A percentile compares a stretch with the other conserved stretches of the same genome.
These are phyloP conservation scores for Arion vulgaris DNA, from an alignment of 1,140 invertebrate species.

Conservation along the genomic window DNA sequence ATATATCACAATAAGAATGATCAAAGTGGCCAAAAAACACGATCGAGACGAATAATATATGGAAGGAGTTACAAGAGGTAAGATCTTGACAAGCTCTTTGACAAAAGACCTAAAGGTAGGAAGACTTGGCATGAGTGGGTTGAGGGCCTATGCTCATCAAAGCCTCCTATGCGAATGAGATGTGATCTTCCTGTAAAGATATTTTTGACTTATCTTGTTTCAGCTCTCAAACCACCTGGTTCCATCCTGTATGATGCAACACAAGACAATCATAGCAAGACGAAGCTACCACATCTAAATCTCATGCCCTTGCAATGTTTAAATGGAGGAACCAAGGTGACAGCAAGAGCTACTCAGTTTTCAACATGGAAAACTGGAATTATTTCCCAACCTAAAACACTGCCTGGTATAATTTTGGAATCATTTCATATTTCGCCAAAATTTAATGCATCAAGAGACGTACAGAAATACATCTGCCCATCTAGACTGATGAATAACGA, in stretches of 20 bases:
- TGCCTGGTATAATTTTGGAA: background rate
- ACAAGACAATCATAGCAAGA: background rate
- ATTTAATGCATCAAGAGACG: background rate
- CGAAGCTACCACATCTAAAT: background rate
- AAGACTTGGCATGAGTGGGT: no score
- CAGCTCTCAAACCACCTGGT: background rate
- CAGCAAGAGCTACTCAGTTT: background rate
- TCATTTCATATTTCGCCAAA: background rate
- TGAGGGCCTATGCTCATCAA: no score
- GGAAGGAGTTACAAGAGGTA: no score
- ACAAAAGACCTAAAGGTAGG: no score
- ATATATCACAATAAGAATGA: no score
- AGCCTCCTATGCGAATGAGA: no score
- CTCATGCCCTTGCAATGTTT: background rate
- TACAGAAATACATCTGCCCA: constrained; percentile 6
- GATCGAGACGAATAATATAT: no score
- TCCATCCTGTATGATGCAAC: background rate
- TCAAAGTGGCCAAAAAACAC: no score
- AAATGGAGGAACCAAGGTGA: background rate
- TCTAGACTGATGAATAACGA: background rate
- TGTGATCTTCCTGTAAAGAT: no score
- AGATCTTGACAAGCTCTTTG: no score
- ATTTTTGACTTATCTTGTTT: no score
- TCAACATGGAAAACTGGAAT: background rate
- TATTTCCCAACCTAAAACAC: background rate